Evolutionary conservation across 2,797 vertebrate species (phyloP), one percentile per base, ranked within the genome.

Genomic region (Spondyliosoma cantharus): DNA sequence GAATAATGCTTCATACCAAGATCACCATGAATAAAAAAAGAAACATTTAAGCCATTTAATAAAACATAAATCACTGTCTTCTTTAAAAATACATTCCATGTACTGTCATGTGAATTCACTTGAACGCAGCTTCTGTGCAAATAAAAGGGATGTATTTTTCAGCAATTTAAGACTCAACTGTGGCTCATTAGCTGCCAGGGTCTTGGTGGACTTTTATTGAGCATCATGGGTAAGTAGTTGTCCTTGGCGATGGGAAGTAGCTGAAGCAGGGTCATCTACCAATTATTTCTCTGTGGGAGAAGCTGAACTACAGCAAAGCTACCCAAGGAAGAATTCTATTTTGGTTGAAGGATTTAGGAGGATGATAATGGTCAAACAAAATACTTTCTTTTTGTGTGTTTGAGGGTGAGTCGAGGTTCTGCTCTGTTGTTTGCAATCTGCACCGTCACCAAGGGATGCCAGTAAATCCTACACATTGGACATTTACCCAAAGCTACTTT

Each of bases 91-190:
- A 76, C 78, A 85, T 89, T 90, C 53, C 49, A 79, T 89, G 86
- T 75, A 72, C 68, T 71, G 60, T 89, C 63, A 53, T 70, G 49
- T 63, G 84, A 92, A 88, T 91, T 80, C 29, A 78, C 77, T 80
- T 83, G 78, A 90, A 87, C 85, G 91, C 80, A 62, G 79, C 81
- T 68, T 64, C 67, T 91, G 89, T 93, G 92, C 90, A 93, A 92
- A 90, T 81, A 64, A 83, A 79, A 86, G 54, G 61, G 80, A 81
- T 53, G 84, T 72, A 79, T 87, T 91, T 32, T 90, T 80, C 89
- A 82, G 80, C 76, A 74, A 88, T 74, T 84, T 76, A 72, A 82
- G 67, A 80, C 71, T 32, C 65, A 67, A 84, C 82, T 19, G 27
- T 53, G 75, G 80, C 89, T 88, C 67, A 77, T 81, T 80, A 78